Conservation (phyloP, 2,888 invertebrate species). For the Serripes groenlandicus region DNA sequence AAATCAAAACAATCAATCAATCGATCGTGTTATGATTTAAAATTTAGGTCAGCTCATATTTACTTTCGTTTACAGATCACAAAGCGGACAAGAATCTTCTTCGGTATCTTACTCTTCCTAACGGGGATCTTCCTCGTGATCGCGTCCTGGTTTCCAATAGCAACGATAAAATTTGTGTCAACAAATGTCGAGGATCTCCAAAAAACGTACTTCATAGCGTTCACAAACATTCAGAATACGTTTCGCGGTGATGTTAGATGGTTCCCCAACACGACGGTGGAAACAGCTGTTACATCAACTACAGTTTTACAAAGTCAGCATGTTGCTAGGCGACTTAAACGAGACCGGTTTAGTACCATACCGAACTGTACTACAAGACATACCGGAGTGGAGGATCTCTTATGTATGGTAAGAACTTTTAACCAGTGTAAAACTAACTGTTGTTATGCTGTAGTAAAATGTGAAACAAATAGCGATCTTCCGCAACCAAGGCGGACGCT, state of each 20-base stretch:
- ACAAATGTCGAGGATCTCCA: background rate
- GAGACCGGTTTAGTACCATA: conserved; percentile 20
- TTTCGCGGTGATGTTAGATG: background rate
- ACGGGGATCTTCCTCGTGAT: background rate
- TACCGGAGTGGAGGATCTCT: conserved; percentile 48
- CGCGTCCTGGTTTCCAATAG: background rate
- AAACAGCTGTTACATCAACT: background rate
- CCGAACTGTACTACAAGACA: conserved; percentile 24
- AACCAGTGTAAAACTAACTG: background rate
- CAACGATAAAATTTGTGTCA: background rate
- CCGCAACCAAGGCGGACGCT: background rate
- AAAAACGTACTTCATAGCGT: background rate
- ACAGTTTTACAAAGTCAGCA: background rate
- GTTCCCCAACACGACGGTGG: background rate
- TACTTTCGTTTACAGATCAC: background rate
- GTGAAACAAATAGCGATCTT: background rate
- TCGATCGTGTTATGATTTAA: no score
- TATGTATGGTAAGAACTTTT: conserved; percentile 53
- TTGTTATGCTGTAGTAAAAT: no score
- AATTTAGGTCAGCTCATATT: no score
- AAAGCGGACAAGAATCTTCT: background rate
- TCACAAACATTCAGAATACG: background rate
- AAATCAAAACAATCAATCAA: no score
- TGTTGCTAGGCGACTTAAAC: background rate
- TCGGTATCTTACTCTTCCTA: background rate